Conservation (phyloP, 2,113 vertebrate species). For the Catharus minimus region DNA sequence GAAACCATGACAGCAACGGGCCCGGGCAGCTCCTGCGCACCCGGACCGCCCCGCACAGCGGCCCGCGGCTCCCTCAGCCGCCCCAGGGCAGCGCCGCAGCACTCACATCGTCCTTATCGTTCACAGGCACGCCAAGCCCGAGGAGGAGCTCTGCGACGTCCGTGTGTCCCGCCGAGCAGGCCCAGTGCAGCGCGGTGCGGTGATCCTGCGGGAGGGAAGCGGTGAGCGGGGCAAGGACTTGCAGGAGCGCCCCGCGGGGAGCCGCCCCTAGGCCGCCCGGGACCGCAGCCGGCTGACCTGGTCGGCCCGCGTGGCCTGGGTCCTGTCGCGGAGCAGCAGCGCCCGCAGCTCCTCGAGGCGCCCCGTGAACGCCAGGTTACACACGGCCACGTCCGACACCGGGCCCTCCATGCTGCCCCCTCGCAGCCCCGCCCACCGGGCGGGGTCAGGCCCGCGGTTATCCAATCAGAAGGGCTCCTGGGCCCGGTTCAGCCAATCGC, state of each 20-base stretch:
- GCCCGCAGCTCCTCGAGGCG: conserved; percentile 83
- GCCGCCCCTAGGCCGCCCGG: background rate
- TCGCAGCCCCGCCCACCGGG: too few relatives aligned
- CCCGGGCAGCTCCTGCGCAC: background rate
- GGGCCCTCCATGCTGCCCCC: conserved; percentile 74
- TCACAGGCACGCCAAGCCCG: conserved; percentile 84
- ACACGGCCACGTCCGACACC: conserved; percentile 88
- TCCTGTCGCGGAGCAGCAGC: conserved; percentile 79
- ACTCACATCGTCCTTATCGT: conserved; percentile 92
- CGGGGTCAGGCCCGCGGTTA: fast-evolving
- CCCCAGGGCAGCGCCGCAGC: background rate
- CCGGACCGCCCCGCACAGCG: background rate
- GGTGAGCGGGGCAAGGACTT: background rate
- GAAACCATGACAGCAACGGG: fast-evolving
- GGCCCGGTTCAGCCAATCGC: background rate
- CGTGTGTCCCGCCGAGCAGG: conserved; percentile 92
- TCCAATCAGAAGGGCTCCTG: background rate
- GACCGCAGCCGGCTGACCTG: conserved; percentile 78
- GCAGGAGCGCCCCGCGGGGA: background rate
- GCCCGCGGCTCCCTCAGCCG: background rate
- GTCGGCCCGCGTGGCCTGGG: conserved; percentile 83
- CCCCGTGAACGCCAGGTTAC: conserved; percentile 88
- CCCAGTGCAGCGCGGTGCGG: conserved; percentile 92
- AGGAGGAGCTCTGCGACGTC: conserved; percentile 87
- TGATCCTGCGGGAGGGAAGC: conserved; percentile 75